Conservation (phyloP, 1,140 invertebrate species). For the Coenobita brevimanus region DNA sequence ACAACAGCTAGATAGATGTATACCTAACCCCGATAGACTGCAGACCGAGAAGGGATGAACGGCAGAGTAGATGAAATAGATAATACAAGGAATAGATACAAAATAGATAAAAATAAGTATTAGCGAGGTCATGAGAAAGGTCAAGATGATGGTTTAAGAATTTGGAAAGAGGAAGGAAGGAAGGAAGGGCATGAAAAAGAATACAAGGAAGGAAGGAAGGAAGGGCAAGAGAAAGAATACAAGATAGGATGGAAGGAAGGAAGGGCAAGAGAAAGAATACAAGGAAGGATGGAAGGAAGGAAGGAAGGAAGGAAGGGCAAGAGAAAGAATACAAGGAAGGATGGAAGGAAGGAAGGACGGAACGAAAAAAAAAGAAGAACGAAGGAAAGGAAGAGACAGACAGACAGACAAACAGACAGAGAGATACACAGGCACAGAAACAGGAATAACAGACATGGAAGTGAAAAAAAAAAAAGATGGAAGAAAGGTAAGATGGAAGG, state of each 20-base stretch:
- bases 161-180: neutral
- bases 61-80: neutral
- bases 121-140: neutral
- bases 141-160: neutral
- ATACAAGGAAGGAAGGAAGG: neutral
- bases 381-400: conserved; percentile 4
- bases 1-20: too few species aligned
- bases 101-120: neutral
- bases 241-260: neutral
- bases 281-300: neutral
- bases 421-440: neutral
- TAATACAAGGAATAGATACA: neutral
- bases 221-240: neutral
- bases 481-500: neutral
- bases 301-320: too few species aligned
- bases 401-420: neutral
- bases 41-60: too few species aligned
- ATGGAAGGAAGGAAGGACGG: neutral
- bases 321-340: too few species aligned
- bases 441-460: neutral
- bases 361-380: neutral
- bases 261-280: too few species aligned
- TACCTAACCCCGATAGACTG: too few species aligned
- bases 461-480: neutral
- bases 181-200: neutral